Conservation (phyloP, 2,113 vertebrate species). For the Pygoscelis antarcticus region DNA sequence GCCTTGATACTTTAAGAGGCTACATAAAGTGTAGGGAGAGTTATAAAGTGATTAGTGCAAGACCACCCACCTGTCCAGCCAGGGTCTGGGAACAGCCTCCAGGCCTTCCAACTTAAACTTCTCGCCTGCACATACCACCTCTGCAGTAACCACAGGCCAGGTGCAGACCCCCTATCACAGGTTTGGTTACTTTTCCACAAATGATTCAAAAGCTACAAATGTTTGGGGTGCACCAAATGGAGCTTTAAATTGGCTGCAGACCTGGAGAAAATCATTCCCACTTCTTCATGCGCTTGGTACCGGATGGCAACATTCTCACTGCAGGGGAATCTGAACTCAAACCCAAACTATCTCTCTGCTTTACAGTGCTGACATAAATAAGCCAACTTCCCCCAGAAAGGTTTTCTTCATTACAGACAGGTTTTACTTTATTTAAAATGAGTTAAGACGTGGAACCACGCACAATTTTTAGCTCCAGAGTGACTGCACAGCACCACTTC, state of each 20-base stretch:
- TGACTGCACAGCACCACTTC: neutral
- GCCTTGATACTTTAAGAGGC: neutral
- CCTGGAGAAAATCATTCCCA: neutral
- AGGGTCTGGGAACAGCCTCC: neutral
- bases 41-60: neutral
- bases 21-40: neutral
- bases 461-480: neutral
- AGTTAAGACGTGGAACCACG: neutral
- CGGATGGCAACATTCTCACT: rapidly evolving
- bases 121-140: neutral
- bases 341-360: neutral
- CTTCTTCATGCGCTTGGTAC: neutral
- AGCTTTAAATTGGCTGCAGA: neutral
- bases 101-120: neutral
- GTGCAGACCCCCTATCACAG: neutral
- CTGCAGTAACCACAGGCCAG: neutral
- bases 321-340: neutral
- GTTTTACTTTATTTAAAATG: neutral
- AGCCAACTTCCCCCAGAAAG: neutral
- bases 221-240: neutral
- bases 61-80: neutral
- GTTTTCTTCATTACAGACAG: neutral
- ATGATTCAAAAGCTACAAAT: neutral
- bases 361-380: neutral
- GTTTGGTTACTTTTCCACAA: neutral